Conservation (phyloP, 2,797 vertebrate species). For the Acomys russatus region DNA sequence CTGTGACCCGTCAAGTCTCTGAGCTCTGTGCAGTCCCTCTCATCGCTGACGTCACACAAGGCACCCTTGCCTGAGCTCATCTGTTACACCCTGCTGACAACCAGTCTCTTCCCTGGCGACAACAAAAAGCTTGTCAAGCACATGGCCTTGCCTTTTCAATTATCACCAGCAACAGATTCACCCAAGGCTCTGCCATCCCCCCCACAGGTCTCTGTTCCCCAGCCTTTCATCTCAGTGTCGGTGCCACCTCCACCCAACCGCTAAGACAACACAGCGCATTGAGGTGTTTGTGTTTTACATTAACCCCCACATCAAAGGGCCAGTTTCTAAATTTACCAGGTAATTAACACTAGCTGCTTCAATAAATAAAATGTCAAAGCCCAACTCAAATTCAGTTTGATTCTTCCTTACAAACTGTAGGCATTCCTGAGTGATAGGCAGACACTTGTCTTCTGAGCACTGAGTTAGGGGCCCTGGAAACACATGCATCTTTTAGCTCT, state of each 20-base stretch:
- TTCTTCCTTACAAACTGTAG: background rate
- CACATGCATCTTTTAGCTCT: background rate
- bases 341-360: background rate
- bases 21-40: background rate
- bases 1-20: background rate
- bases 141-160: conserved; percentile 17
- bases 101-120: background rate
- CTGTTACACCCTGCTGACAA: background rate
- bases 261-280: background rate
- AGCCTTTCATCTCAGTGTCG: background rate
- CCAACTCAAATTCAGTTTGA: conserved; percentile 32
- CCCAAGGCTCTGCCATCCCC: background rate
- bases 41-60: conserved; percentile 27
- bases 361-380: background rate
- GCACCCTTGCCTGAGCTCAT: background rate
- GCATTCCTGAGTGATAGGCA: background rate
- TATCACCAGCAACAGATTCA: background rate
- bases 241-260: background rate
- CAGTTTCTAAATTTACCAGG: conserved; percentile 22
- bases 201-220: background rate
- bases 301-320: background rate
- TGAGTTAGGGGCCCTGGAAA: background rate
- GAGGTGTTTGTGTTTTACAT: conserved; percentile 42
- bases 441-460: background rate
- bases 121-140: background rate